Percentiles rank a stretch among this genome's conserved stretches.
These are phyloP conservation scores for Drosophila aff. DNA, from an alignment of 1,140 invertebrate genomes.

Conservation along the genomic window DNA sequence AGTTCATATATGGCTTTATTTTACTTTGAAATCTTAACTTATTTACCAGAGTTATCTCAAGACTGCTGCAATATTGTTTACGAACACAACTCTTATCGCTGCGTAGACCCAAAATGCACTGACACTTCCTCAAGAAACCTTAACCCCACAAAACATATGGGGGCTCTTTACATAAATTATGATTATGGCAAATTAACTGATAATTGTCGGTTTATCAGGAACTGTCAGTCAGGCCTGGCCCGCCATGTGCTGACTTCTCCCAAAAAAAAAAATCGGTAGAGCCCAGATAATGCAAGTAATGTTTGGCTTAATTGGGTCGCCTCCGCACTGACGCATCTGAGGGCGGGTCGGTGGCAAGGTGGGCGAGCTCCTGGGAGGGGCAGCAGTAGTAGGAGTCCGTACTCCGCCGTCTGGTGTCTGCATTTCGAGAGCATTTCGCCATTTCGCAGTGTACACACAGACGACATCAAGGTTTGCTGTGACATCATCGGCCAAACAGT, in stretches of 20 bases:
- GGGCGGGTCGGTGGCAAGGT: background rate
- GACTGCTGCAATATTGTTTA: constrained; percentile 37
- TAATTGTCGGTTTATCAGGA: constrained; percentile 58
- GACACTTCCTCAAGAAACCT: constrained; percentile 13
- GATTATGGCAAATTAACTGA: constrained; percentile 58
- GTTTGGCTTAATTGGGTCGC: constrained; percentile 68
- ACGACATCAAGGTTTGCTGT: constrained; percentile 67
- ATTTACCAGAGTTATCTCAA: constrained; percentile 33
- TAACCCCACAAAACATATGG: constrained; percentile 28
- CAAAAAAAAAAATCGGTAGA: constrained; percentile 29
- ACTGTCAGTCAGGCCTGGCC: constrained; percentile 13
- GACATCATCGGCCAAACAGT: constrained; percentile 75
- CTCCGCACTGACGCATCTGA: constrained; percentile 36
- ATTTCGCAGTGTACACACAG: constrained; percentile 52
- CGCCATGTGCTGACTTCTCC: constrained; percentile 43
- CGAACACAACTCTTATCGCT: constrained; percentile 17
- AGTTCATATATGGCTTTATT: background rate
- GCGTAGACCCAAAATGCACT: constrained; percentile 24
- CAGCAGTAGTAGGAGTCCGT: constrained; percentile 5
- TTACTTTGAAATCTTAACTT: constrained; percentile 10
- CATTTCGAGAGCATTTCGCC: constrained; percentile 36
- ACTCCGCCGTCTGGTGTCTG: constrained; percentile 18
- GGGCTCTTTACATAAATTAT: constrained; percentile 16
- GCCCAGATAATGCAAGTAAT: constrained; percentile 71
- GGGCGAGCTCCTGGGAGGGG: constrained; percentile 44